Evolutionary conservation across 2,113 vertebrate species (phyloP).

Genomic region (Spea bombifrons): DNA sequence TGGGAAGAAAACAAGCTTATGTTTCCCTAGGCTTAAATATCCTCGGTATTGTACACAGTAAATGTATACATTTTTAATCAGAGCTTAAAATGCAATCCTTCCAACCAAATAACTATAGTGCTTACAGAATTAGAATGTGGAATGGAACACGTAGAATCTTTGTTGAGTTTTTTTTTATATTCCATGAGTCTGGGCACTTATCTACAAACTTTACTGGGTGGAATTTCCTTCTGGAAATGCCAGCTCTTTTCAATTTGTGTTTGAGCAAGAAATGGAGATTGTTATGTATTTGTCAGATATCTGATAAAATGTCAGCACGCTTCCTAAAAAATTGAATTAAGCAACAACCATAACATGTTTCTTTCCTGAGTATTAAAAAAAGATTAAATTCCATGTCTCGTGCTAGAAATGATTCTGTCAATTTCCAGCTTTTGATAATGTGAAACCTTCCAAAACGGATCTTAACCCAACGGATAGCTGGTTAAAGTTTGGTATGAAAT

Average conservation of each 20-base stretch:
- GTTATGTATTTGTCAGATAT: conserved; percentile 32
- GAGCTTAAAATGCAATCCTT: too few relatives aligned
- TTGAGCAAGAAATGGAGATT: conserved; percentile 12
- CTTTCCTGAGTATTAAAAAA: conserved; percentile 26
- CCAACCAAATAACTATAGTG: conserved; percentile 3
- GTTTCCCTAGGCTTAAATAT: too few relatives aligned
- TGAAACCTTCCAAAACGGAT: neutral
- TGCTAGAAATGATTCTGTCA: neutral
- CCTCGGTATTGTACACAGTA: too few relatives aligned
- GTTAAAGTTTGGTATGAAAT: too few relatives aligned
- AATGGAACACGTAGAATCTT: conserved; percentile 38
- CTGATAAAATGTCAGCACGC: conserved; percentile 34
- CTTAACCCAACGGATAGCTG: too few relatives aligned
- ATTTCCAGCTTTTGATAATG: conserved; percentile 12
- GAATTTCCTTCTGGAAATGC: conserved; percentile 27
- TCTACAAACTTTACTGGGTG: conserved; percentile 5
- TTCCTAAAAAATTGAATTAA: conserved; percentile 38
- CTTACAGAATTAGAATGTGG: neutral
- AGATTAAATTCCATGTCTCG: conserved; percentile 27
- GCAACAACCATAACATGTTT: conserved; percentile 22
- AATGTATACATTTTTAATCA: too few relatives aligned
- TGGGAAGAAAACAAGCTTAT: too few relatives aligned
- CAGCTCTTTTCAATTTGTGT: conserved; percentile 35
- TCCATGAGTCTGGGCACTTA: conserved; percentile 31
- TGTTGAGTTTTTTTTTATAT: conserved; percentile 24